Conservation (phyloP, 2,797 vertebrate species). For the Acanthornis magna region DNA sequence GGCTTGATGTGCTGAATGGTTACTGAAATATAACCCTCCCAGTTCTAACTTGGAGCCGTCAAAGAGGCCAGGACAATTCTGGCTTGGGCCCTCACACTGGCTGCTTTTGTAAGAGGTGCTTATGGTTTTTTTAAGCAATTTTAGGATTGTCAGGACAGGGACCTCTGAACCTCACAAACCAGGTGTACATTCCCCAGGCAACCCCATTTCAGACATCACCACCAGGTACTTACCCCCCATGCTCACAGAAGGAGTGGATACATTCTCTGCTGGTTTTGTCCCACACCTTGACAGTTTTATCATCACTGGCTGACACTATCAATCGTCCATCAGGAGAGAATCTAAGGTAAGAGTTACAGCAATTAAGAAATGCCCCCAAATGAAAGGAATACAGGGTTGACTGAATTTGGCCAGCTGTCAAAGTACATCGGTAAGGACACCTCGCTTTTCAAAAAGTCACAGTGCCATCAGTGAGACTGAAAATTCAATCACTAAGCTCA, state of each 20-base stretch:
- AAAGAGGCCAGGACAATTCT: background rate
- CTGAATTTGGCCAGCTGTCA: background rate
- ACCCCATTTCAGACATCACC: background rate
- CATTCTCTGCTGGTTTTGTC: slow-evolving; percentile 94
- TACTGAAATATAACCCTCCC: background rate
- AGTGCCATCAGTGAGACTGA: background rate
- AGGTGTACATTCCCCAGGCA: background rate
- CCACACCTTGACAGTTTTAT: slow-evolving; percentile 95
- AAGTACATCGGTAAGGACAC: background rate
- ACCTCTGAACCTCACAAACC: background rate
- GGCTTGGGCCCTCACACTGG: background rate
- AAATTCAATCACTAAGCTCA: background rate
- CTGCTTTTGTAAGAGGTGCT: background rate
- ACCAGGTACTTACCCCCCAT: slow-evolving; percentile 82
- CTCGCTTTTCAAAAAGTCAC: background rate
- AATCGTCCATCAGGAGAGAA: slow-evolving; percentile 94
- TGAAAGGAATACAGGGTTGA: accelerated
- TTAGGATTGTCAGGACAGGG: background rate
- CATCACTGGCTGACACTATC: slow-evolving; percentile 93
- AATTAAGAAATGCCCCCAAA: background rate
- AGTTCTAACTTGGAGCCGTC: background rate
- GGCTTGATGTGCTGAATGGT: background rate
- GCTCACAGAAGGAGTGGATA: slow-evolving; percentile 92
- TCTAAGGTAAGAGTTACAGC: slow-evolving; percentile 64
- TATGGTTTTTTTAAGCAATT: background rate